phyloP scores from a whole-genome alignment of 2,113 vertebrate species.

The Suricata suricatta region DNA sequence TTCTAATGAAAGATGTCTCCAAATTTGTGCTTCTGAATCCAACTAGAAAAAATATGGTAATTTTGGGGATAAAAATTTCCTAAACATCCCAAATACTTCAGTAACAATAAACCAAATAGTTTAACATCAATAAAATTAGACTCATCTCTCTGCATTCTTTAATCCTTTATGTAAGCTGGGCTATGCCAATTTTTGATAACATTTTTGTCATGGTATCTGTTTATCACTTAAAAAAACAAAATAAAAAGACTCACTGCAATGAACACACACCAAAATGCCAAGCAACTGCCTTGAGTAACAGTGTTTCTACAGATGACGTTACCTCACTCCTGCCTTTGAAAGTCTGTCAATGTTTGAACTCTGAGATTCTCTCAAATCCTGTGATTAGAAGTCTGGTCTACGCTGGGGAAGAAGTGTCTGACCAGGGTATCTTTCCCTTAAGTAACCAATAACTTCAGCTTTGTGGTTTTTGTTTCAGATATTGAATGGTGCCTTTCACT shows the following conservation, averaged over 20 bases:
- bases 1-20: not conserved
- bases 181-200: not conserved
- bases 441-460: not conserved
- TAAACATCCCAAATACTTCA: not conserved
- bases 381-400: not conserved
- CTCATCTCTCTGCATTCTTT: not conserved
- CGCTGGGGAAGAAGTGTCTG: not conserved
- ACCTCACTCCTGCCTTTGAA: not conserved
- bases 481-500: not conserved
- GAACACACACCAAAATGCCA: not conserved
- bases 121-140: not conserved
- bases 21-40: not conserved
- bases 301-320: not conserved
- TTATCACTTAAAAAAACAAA: not conserved
- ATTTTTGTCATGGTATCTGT: not conserved
- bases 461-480: constrained; percentile 18
- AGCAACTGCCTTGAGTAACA: not conserved
- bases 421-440: constrained; percentile 9
- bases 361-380: not conserved
- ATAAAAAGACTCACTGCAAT: not conserved
- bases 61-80: not conserved
- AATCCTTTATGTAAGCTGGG: not conserved
- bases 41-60: not conserved
- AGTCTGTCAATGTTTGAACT: not conserved
- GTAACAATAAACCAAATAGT: not conserved